These are phyloP conservation scores for Xestia rhomboidea DNA, from an alignment of 2,888 invertebrate species.

Conservation along the genomic window DNA sequence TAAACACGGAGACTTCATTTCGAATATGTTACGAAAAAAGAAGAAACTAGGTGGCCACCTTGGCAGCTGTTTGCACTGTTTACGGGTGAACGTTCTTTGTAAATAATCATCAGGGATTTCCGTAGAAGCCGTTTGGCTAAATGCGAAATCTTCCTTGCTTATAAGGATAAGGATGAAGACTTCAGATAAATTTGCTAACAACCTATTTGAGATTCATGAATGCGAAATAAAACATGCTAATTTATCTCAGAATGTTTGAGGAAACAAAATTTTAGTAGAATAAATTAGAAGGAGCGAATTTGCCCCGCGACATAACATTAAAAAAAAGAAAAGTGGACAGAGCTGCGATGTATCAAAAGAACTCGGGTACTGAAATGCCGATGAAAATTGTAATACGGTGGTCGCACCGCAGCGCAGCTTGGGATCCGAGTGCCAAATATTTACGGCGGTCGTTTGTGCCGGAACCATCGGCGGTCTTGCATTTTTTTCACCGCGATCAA, in stretches of 20 bases:
- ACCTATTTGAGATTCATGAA: constrained; percentile 80
- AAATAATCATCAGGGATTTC: constrained; percentile 73
- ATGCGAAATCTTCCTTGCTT: constrained; percentile 70
- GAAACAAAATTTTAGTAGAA: constrained; percentile 77
- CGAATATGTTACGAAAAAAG: constrained; percentile 40
- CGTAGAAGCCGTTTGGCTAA: constrained; percentile 63
- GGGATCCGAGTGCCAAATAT: constrained; percentile 78
- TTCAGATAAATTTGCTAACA: constrained; percentile 78
- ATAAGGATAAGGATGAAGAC: constrained; percentile 72
- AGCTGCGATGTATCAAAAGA: constrained; percentile 64
- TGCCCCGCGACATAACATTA: constrained; percentile 64
- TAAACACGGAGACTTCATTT: constrained; percentile 11
- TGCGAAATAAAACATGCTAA: constrained; percentile 80
- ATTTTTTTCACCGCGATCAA: constrained; percentile 86
- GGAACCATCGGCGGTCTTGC: constrained; percentile 78
- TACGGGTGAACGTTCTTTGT: constrained; percentile 62
- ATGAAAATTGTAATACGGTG: constrained; percentile 69
- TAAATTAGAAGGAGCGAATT: constrained; percentile 74
- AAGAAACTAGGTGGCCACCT: constrained; percentile 62
- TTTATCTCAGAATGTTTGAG: constrained; percentile 74
- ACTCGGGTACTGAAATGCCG: constrained; percentile 63
- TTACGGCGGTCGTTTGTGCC: constrained; percentile 78
- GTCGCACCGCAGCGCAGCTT: constrained; percentile 59
- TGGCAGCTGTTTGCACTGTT: constrained; percentile 59
- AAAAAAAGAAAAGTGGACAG: constrained; percentile 58